These are phyloP conservation scores for Abrostola tripartita DNA, from an alignment of 2,888 invertebrate genomes.

Conservation along the genomic window DNA sequence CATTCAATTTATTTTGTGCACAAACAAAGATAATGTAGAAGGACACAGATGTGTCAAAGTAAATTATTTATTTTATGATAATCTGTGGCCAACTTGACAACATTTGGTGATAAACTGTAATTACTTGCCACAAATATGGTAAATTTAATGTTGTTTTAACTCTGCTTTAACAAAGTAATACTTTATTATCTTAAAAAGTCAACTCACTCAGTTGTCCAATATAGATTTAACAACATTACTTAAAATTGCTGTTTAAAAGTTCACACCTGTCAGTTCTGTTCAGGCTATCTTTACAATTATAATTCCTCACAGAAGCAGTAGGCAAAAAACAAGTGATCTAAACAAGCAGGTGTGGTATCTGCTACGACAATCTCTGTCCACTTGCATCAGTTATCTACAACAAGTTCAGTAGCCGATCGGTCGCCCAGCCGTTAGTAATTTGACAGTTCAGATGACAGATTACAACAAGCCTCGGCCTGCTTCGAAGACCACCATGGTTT, in stretches of 20 bases:
- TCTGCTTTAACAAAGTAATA: neutral
- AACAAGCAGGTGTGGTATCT: slow-evolving; percentile 38
- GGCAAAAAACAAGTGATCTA: slow-evolving; percentile 37
- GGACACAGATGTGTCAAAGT: slow-evolving; percentile 1
- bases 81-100: slow-evolving; percentile 5
- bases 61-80: slow-evolving; percentile 6
- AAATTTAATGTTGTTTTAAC: slow-evolving; percentile 6
- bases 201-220: neutral
- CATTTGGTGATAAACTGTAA: slow-evolving; percentile 1
- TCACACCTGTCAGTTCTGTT: neutral
- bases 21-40: slow-evolving; percentile 70
- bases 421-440: slow-evolving; percentile 88
- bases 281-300: neutral
- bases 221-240: neutral
- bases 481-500: slow-evolving; percentile 83
- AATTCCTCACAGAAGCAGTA: slow-evolving; percentile 44
- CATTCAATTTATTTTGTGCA: slow-evolving; percentile 82
- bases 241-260: neutral
- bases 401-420: slow-evolving; percentile 88
- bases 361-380: slow-evolving; percentile 66
- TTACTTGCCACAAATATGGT: slow-evolving; percentile 2
- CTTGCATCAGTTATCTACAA: slow-evolving; percentile 83
- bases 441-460: slow-evolving; percentile 89
- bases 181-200: slow-evolving; percentile 1
- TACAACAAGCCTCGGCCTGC: slow-evolving; percentile 67